Evolutionary conservation across 2,888 invertebrate genomes (phyloP).

Genomic region (Strigamia crassipes): DNA sequence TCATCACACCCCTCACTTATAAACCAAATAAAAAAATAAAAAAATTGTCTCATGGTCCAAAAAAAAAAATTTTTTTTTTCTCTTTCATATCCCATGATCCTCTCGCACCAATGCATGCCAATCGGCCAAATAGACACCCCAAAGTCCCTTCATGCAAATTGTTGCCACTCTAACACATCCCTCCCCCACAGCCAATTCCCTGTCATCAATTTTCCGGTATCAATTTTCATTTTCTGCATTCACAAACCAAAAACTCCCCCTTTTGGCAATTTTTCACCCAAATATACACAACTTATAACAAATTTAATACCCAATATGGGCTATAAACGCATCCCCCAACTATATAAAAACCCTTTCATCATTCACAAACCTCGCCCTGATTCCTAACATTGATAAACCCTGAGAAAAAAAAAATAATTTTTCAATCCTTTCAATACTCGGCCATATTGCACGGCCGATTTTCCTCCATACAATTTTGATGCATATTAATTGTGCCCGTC

Average conservation of each 20-base stretch:
- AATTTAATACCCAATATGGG: neutral
- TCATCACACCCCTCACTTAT: neutral
- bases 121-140: slow-evolving; percentile 1
- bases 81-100: neutral
- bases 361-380: neutral
- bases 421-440: slow-evolving; percentile 15
- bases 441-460: neutral
- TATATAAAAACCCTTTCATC: slow-evolving; percentile 20
- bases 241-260: slow-evolving; percentile 4
- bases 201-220: slow-evolving; percentile 39
- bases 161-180: neutral
- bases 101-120: slow-evolving; percentile 25
- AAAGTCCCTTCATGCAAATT: slow-evolving; percentile 43
- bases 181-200: neutral
- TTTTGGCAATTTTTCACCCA: slow-evolving; percentile 10
- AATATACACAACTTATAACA: slow-evolving; percentile 28
- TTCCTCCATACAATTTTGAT: neutral
- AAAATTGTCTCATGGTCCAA: neutral
- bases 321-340: neutral
- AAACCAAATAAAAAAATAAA: no score
- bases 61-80: neutral
- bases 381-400: neutral
- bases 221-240: slow-evolving; percentile 42
- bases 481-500: slow-evolving; percentile 27
- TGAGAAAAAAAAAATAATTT: neutral